phyloP scores from a whole-genome alignment of 2,888 invertebrate species.

The Eupeodes latifasciatus region DNA sequence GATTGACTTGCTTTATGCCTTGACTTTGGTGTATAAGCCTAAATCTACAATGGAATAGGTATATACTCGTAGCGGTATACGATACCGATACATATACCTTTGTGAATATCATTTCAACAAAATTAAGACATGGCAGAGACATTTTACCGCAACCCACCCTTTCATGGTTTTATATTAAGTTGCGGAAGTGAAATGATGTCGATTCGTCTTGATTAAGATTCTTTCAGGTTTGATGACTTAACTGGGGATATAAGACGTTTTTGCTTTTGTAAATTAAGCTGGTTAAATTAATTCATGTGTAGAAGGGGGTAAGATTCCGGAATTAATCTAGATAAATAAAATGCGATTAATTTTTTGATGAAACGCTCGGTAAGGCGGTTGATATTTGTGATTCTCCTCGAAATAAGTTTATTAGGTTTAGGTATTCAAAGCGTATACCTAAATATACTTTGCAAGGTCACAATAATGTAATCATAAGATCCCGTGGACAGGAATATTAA shows the following conservation, averaged over 20 bases:
- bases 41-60: too few species aligned
- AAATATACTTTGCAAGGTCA: too few species aligned
- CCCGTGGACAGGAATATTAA: too few species aligned
- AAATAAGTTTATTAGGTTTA: too few species aligned
- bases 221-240: conserved; percentile 19
- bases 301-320: neutral
- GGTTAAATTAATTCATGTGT: neutral
- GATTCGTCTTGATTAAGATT: conserved; percentile 41
- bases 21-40: neutral
- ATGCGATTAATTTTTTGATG: conserved; percentile 19
- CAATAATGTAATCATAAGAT: too few species aligned
- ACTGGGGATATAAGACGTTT: conserved; percentile 16
- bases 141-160: neutral
- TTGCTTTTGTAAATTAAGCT: conserved; percentile 17
- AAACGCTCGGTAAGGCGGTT: too few species aligned
- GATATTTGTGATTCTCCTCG: too few species aligned
- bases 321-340: conserved; percentile 58
- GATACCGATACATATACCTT: neutral
- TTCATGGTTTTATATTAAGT: conserved; percentile 10
- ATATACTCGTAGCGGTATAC: too few species aligned
- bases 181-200: conserved; percentile 44
- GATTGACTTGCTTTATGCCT: conserved; percentile 50
- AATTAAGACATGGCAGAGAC: conserved; percentile 54
- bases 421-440: too few species aligned
- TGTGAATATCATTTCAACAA: conserved; percentile 57